Base-by-base conservation (phyloP, 2,888 invertebrate genomes). In the Pammene aurita region DNA sequence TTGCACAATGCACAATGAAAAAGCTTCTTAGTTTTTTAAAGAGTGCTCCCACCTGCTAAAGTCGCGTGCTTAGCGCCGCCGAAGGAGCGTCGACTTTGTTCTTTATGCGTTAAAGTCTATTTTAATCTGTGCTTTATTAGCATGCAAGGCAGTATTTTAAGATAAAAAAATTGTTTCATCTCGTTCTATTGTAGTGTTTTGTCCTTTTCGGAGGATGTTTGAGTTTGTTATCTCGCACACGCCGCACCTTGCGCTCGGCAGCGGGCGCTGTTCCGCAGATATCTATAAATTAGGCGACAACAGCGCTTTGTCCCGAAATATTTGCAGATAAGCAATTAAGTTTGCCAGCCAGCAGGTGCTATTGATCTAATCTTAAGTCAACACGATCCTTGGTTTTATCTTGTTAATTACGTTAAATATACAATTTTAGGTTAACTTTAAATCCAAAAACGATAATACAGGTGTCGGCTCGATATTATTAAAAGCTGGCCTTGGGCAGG, bases 151-250 rank as follows among this genome's bases (percentile, higher is more conserved):
- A 77, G 79, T 86, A 88, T 88, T 90, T 90, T 85, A 83, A 74
- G 78, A 75, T 84, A 86, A 89, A 90, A 89, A 87, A 76, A 78
- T 76, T 80, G 73, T 80, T 77, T 80, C 77, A 77, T 89, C 85
- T 83, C 84, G 77, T 80, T 90, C 82, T 75, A 75, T 80, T 80
- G 78, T 79, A 85, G 83, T 81, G 84, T 83, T 83, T 80, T 81
- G 81, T 87, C 87, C 83, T 80, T 85, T 82, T 87, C 84, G 79
- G 86, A 87, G 89, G 91, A 90, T 90, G 92, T 92, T 91, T 89
- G 85, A 84, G 83, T 82, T 80, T 84, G 86, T 90, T 91, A 91
- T 92, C 91, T 86, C 81, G 90, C 90, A 87, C 91, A 87, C 90
- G 90, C 88, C 76, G 84, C 90, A 90, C 91, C 91, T 90, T 90